These are phyloP conservation scores for Pampus argenteus DNA, from an alignment of 2,797 vertebrate genomes.

Conservation along the genomic window DNA sequence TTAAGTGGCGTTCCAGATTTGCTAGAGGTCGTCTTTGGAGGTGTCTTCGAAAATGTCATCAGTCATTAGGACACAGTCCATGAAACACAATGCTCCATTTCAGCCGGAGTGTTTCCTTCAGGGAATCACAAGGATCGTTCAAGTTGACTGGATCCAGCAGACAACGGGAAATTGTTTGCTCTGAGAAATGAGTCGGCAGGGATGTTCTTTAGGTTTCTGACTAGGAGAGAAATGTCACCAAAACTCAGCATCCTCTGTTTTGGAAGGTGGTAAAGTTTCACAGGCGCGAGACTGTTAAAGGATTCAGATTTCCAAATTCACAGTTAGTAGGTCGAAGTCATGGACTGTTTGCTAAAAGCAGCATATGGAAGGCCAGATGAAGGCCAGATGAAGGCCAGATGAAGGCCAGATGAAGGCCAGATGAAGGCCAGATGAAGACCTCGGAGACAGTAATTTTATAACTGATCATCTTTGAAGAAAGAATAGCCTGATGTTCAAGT, in stretches of 20 bases:
- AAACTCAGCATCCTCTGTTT: slow-evolving; percentile 21
- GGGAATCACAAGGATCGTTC: slow-evolving; percentile 80
- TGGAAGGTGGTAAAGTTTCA: slow-evolving; percentile 18
- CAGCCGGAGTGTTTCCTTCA: slow-evolving; percentile 77
- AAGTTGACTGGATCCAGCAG: slow-evolving; percentile 74
- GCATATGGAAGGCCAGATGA: slow-evolving; percentile 44
- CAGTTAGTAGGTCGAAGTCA: slow-evolving; percentile 45
- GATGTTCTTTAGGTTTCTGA: slow-evolving; percentile 59
- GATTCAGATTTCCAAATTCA: slow-evolving; percentile 21
- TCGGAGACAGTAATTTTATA: slow-evolving; percentile 37
- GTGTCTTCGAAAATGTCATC: slow-evolving; percentile 82
- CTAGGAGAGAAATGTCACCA: slow-evolving; percentile 58
- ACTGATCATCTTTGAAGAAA: slow-evolving; percentile 47
- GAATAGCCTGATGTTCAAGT: slow-evolving; percentile 31
- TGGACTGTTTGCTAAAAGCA: slow-evolving; percentile 38
- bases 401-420: slow-evolving; percentile 51
- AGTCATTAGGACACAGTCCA: slow-evolving; percentile 82
- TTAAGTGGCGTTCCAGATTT: slow-evolving; percentile 66
- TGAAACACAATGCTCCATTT: slow-evolving; percentile 80
- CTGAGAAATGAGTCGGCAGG: slow-evolving; percentile 71
- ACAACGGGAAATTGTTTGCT: slow-evolving; percentile 79
- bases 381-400: slow-evolving; percentile 55
- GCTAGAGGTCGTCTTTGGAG: slow-evolving; percentile 70
- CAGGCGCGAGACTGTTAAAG: slow-evolving; percentile 8
- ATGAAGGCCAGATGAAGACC: too few species aligned